Percentiles rank a stretch among this genome's conserved stretches.
phyloP scores from a whole-genome alignment of 2,113 vertebrate genomes.

The Hyla sarda region DNA sequence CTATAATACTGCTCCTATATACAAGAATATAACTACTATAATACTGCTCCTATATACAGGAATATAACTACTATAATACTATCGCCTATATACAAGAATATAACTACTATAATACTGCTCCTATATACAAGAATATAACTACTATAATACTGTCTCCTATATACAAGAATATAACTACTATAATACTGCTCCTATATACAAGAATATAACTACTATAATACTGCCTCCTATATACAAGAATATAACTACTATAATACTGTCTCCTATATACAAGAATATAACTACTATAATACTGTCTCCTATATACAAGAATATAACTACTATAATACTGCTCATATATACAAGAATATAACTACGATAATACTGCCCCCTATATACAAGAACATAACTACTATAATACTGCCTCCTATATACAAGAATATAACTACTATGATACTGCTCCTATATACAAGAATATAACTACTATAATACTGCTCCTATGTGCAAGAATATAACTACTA shows the following conservation, averaged over 20 bases:
- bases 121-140: not conserved
- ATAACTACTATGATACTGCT: too few species aligned
- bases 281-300: not conserved
- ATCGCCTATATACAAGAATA: not conserved
- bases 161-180: not conserved
- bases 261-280: not conserved
- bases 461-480: too few species aligned
- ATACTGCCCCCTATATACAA: too few species aligned
- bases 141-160: not conserved
- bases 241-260: not conserved
- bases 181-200: too few species aligned
- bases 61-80: constrained; percentile 12
- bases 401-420: too few species aligned
- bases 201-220: constrained; percentile 7
- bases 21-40: not conserved
- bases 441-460: too few species aligned
- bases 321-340: too few species aligned
- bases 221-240: not conserved
- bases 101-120: not conserved
- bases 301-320: constrained; percentile 1
- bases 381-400: too few species aligned
- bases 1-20: not conserved
- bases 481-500: too few species aligned
- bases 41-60: too few species aligned
- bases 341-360: too few species aligned